phyloP scores from a whole-genome alignment of 2,113 vertebrate species.

The Mungos mungo region DNA sequence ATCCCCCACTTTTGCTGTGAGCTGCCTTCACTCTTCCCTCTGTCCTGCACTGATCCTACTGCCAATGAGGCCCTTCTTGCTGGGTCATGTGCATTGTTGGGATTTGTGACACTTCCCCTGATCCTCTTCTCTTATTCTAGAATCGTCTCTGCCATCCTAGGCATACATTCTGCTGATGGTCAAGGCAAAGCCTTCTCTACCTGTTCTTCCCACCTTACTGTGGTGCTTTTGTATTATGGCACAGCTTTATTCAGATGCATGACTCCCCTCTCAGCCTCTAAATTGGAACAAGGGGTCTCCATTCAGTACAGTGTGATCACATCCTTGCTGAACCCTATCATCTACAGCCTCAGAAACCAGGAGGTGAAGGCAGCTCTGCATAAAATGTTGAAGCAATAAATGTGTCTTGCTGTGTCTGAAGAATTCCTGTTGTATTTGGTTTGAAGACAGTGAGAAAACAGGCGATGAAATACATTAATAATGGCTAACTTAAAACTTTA shows the following conservation, averaged over 20 bases:
- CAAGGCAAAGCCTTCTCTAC: conserved; percentile 7
- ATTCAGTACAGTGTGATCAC: no score
- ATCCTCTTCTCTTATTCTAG: background rate
- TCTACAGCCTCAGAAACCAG: no score
- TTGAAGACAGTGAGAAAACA: background rate
- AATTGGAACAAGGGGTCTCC: background rate
- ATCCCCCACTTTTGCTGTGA: conserved; percentile 63
- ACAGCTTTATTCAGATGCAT: background rate
- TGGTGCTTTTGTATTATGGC: background rate
- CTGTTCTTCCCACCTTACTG: background rate
- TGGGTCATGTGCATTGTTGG: background rate
- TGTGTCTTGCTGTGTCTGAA: background rate
- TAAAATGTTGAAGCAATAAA: background rate
- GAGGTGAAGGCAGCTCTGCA: no score
- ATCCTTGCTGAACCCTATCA: no score
- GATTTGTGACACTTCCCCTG: background rate
- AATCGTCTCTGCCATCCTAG: background rate
- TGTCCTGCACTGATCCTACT: conserved; percentile 34
- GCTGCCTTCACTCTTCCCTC: conserved; percentile 46
- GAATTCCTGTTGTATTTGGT: background rate
- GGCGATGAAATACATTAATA: background rate
- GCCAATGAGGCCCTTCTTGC: background rate
- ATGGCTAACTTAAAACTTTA: background rate
- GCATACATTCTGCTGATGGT: background rate
- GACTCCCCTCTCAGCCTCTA: background rate